Conservation (phyloP, 1,140 invertebrate genomes). For the Wiebesia pumilae region DNA sequence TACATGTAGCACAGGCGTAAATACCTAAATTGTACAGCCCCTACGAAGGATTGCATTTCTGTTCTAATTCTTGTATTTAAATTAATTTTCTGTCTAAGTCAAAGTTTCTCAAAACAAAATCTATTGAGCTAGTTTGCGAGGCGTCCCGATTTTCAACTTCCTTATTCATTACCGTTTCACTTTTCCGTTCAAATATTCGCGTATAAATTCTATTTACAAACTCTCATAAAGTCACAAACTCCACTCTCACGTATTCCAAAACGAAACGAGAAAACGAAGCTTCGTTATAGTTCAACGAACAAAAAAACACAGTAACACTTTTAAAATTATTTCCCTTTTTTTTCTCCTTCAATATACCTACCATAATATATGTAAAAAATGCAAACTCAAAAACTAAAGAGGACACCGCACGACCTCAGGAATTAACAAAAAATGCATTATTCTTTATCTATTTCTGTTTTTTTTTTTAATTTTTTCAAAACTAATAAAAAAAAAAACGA, state of each 20-base stretch:
- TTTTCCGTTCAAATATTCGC: slow-evolving; percentile 34
- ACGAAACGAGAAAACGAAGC: slow-evolving; percentile 45
- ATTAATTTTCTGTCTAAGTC: slow-evolving; percentile 24
- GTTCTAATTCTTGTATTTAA: slow-evolving; percentile 28
- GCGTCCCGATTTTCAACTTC: slow-evolving; percentile 37
- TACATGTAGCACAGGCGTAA: slow-evolving; percentile 5
- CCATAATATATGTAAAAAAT: slow-evolving; percentile 40
- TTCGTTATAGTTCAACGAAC: slow-evolving; percentile 20
- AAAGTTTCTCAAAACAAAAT: slow-evolving; percentile 44
- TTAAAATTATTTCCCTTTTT: slow-evolving; percentile 26
- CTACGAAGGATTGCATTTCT: slow-evolving; percentile 2
- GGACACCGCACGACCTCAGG: slow-evolving; percentile 18
- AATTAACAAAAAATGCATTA: slow-evolving; percentile 44
- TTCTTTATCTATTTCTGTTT: slow-evolving; percentile 4
- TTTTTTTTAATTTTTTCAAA: slow-evolving; percentile 7
- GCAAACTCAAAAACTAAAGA: slow-evolving; percentile 46
- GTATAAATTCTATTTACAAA: slow-evolving; percentile 41
- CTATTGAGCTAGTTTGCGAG: slow-evolving; percentile 48
- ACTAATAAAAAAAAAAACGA: slow-evolving; percentile 17
- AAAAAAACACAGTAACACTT: slow-evolving; percentile 18
- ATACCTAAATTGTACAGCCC: neutral
- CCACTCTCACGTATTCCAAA: slow-evolving; percentile 37
- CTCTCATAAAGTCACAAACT: slow-evolving; percentile 34
- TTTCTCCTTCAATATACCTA: slow-evolving; percentile 17
- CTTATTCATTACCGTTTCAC: slow-evolving; percentile 35